Evolutionary conservation across 2,797 vertebrate species (phyloP).

Genomic region (Acestrorhynchus altus): DNA sequence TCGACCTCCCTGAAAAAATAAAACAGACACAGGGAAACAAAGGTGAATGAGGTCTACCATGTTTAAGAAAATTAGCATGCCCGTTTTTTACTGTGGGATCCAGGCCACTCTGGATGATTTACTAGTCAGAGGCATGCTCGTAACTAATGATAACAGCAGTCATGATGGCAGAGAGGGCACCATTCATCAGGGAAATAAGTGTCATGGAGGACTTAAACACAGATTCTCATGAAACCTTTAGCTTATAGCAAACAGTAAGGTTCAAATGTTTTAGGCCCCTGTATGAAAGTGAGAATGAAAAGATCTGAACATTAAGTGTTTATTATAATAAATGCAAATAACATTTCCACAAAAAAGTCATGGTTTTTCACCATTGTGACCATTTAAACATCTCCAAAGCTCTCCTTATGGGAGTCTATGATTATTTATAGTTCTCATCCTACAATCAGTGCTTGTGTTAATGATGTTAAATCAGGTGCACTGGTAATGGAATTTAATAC

Average conservation of each 20-base stretch:
- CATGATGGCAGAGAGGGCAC: constrained; percentile 14
- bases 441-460: no score
- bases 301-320: no score
- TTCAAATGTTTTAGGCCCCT: no score
- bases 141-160: constrained; percentile 27
- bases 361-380: no score
- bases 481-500: no score
- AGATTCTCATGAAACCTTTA: constrained; percentile 19
- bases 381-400: no score
- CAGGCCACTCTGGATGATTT: background rate
- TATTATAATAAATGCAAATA: no score
- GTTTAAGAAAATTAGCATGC: background rate
- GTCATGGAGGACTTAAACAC: background rate
- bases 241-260: background rate
- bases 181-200: constrained; percentile 20
- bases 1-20: constrained; percentile 83
- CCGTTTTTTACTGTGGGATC: constrained; percentile 1
- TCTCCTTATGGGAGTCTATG: no score
- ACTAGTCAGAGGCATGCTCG: background rate
- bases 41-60: background rate
- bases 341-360: no score
- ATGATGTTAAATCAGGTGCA: no score
- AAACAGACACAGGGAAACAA: constrained; percentile 6
- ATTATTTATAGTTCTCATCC: no score
- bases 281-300: no score